Conservation (phyloP, 1,140 invertebrate species). For the Sweltsa coloradensis region DNA sequence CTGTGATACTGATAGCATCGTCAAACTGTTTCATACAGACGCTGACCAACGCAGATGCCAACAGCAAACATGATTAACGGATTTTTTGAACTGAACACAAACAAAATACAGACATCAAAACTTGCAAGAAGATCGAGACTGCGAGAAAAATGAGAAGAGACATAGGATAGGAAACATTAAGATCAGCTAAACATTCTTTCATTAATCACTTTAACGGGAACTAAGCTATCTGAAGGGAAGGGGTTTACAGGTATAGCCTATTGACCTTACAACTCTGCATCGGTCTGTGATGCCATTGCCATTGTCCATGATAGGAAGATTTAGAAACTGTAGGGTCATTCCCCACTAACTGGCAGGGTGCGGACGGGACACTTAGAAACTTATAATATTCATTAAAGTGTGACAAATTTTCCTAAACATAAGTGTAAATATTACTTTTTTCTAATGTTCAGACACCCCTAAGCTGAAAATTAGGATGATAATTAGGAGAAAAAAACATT, state of each 20-base stretch:
- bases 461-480: no score
- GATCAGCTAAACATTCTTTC: neutral
- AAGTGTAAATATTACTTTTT: no score
- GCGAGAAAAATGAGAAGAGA: neutral
- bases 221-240: neutral
- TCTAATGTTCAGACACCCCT: no score
- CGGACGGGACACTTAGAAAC: no score
- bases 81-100: conserved; percentile 82
- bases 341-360: no score
- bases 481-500: no score
- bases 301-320: no score
- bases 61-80: conserved; percentile 87
- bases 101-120: conserved; percentile 12
- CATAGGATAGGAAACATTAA: neutral
- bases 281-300: neutral
- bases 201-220: neutral
- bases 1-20: conserved; percentile 96
- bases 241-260: conserved; percentile 3
- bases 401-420: no score
- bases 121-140: neutral
- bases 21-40: conserved; percentile 95
- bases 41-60: conserved; percentile 93
- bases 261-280: conserved; percentile 1
- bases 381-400: no score
- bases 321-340: no score